These are phyloP conservation scores for Cephalotes varians DNA, from an alignment of 2,888 invertebrate species.

Conservation along the genomic window DNA sequence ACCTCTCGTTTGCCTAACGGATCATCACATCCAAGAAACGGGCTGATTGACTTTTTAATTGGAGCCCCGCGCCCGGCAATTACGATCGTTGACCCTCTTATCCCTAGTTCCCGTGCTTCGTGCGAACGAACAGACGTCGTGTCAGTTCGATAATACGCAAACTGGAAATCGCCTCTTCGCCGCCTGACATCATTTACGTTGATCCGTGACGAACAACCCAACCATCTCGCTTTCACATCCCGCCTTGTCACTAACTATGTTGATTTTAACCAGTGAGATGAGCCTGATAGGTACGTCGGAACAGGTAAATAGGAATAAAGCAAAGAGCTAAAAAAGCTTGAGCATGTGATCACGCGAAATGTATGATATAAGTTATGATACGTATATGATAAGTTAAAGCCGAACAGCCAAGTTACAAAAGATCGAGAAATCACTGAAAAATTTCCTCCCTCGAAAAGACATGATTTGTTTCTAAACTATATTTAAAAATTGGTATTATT, in stretches of 20 bases:
- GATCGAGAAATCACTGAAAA: conserved; percentile 3
- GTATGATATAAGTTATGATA: too few relatives aligned
- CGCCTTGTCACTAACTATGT: conserved; percentile 56
- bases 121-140: conserved; percentile 29
- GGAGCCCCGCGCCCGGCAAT: conserved; percentile 82
- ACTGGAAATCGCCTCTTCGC: conserved; percentile 45
- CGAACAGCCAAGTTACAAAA: conserved; percentile 38
- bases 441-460: conserved; percentile 53
- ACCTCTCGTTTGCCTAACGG: conserved; percentile 35
- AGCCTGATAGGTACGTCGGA: conserved; percentile 1
- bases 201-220: conserved; percentile 32
- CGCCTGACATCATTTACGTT: conserved; percentile 40
- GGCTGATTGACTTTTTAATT: conserved; percentile 85
- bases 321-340: conserved; percentile 14
- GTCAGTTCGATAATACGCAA: conserved; percentile 53
- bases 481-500: not conserved
- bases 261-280: conserved; percentile 38
- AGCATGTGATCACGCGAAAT: conserved; percentile 32
- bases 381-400: conserved; percentile 52
- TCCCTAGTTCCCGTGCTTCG: conserved; percentile 44
- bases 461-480: not conserved
- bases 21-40: conserved; percentile 59
- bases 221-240: conserved; percentile 38
- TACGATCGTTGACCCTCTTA: conserved; percentile 73
- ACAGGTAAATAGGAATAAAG: conserved; percentile 24